Percentiles rank a stretch among this genome's conserved stretches.
Conservation (phyloP, 2,888 invertebrate genomes). For the Desoria tigrina region DNA sequence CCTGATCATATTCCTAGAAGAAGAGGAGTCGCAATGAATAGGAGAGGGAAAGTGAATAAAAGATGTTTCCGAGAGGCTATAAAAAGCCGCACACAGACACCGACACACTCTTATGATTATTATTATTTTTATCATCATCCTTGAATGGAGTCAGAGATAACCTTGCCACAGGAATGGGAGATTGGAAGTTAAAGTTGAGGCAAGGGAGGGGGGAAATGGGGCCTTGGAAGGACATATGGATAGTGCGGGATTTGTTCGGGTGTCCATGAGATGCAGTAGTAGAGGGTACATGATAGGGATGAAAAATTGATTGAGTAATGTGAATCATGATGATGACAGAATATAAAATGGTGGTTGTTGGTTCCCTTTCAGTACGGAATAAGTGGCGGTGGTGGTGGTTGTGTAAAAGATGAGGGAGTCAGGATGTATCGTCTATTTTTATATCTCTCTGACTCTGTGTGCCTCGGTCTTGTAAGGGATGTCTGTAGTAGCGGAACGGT, state of each 20-base stretch:
- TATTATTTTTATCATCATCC: too few relatives aligned
- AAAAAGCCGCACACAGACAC: too few relatives aligned
- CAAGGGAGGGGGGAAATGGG: slow-evolving; percentile 1
- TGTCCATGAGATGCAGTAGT: background rate
- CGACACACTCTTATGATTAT: too few relatives aligned
- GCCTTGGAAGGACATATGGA: background rate
- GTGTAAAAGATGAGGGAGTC: background rate
- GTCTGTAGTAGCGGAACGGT: background rate
- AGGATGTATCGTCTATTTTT: too few relatives aligned
- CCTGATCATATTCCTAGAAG: too few relatives aligned
- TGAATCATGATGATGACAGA: slow-evolving; percentile 31
- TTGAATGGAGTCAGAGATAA: too few relatives aligned
- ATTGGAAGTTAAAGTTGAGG: slow-evolving; percentile 1
- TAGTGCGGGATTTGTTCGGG: slow-evolving; percentile 19
- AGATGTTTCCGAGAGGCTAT: too few relatives aligned
- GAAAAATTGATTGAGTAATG: slow-evolving; percentile 42
- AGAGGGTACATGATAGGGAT: slow-evolving; percentile 24
- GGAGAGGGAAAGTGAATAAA: too few relatives aligned
- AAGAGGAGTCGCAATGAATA: too few relatives aligned
- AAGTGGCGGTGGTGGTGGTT: background rate
- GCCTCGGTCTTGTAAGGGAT: too few relatives aligned
- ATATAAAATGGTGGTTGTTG: slow-evolving; percentile 16
- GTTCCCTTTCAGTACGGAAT: background rate
- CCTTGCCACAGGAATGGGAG: too few relatives aligned
- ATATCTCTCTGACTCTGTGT: too few relatives aligned